Evolutionary conservation across 2,888 invertebrate species (phyloP).

Genomic region (Drosophila siamana): DNA sequence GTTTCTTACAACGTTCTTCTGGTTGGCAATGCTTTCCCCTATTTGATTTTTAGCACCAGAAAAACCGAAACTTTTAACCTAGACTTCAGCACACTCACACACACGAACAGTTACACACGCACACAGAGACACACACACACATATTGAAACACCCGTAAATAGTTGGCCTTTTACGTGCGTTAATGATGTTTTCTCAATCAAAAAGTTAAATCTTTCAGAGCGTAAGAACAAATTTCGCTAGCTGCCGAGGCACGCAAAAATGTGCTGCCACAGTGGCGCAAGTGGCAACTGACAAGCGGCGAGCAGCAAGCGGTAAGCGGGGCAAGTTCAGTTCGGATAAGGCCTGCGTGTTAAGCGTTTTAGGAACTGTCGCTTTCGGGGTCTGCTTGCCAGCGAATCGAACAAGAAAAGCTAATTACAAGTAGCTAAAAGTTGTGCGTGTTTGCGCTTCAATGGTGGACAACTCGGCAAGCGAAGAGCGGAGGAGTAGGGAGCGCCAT

Average conservation of each 20-base stretch:
- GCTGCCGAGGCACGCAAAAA: slow-evolving; percentile 69
- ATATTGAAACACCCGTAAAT: slow-evolving; percentile 54
- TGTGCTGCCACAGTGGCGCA: slow-evolving; percentile 37
- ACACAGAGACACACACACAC: slow-evolving; percentile 6
- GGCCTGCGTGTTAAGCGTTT: slow-evolving; percentile 67
- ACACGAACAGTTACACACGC: slow-evolving; percentile 13
- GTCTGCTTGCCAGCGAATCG: slow-evolving; percentile 68
- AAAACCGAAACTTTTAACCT: slow-evolving; percentile 78
- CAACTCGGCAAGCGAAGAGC: slow-evolving; percentile 24
- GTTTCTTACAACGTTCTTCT: slow-evolving; percentile 60
- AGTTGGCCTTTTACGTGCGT: slow-evolving; percentile 80
- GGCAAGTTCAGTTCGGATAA: slow-evolving; percentile 26
- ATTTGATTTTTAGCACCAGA: slow-evolving; percentile 76
- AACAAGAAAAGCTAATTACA: slow-evolving; percentile 81
- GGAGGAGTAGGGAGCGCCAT: neutral
- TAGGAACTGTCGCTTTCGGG: slow-evolving; percentile 56
- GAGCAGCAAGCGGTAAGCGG: neutral
- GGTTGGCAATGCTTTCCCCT: slow-evolving; percentile 62
- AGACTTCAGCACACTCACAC: slow-evolving; percentile 43
- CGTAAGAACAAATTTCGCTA: slow-evolving; percentile 67
- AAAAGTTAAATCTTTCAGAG: slow-evolving; percentile 80
- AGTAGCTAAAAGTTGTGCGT: slow-evolving; percentile 78
- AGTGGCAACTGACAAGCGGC: neutral
- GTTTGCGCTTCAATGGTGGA: slow-evolving; percentile 63
- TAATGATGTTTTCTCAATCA: slow-evolving; percentile 84